Percentiles rank a stretch among this genome's conserved stretches.
Conservation (phyloP, 2,113 vertebrate genomes). For the Atherinomorus stipes region DNA sequence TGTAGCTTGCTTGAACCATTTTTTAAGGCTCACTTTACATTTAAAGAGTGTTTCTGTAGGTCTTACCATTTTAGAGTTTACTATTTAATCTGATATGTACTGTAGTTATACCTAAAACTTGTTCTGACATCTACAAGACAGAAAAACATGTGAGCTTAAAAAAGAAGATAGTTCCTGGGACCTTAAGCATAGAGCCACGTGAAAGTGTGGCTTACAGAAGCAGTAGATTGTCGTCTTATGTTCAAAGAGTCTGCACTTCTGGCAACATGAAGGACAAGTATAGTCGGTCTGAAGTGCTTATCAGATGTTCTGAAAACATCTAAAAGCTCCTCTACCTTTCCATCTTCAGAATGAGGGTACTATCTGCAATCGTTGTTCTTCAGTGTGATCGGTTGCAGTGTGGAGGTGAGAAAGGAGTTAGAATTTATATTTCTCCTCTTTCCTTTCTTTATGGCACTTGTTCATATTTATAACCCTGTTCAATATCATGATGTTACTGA, state of each 20-base stretch:
- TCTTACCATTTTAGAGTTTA: too few relatives aligned
- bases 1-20: too few relatives aligned
- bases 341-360: background rate
- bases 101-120: too few relatives aligned
- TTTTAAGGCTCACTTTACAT: too few relatives aligned
- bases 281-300: background rate
- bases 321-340: background rate
- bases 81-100: too few relatives aligned
- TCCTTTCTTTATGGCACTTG: background rate
- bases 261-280: background rate
- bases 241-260: background rate
- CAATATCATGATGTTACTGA: background rate
- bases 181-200: too few relatives aligned
- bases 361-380: slow-evolving; percentile 1
- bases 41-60: too few relatives aligned
- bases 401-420: background rate
- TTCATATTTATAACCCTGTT: background rate
- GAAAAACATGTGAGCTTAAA: too few relatives aligned
- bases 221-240: background rate
- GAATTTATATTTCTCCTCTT: background rate
- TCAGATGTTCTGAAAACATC: background rate
- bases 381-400: background rate
- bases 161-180: too few relatives aligned
- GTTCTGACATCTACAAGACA: too few relatives aligned
- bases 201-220: background rate